A percentile compares a stretch with the other conserved stretches of the same genome.
phyloP scores from a whole-genome alignment of 2,888 invertebrate genomes.

The Agriopis leucophaearia region DNA sequence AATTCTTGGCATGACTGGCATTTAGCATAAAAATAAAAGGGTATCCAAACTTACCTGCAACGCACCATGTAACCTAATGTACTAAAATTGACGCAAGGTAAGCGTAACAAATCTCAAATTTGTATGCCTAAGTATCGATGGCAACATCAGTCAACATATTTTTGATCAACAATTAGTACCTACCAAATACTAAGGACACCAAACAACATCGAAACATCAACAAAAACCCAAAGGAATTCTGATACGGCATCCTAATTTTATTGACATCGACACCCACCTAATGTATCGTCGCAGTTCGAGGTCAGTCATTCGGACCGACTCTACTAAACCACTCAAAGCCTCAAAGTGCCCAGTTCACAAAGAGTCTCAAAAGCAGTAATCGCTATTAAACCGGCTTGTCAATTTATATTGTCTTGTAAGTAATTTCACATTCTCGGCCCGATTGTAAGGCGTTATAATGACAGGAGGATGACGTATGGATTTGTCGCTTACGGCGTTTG shows the following conservation, averaged over 20 bases:
- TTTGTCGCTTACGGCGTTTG: constrained; percentile 86
- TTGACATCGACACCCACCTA: constrained; percentile 53
- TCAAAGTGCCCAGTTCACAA: constrained; percentile 38
- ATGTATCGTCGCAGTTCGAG: constrained; percentile 23
- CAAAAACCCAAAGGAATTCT: constrained; percentile 35
- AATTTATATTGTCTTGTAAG: constrained; percentile 86
- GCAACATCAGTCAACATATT: constrained; percentile 2
- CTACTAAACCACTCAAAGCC: constrained; percentile 43
- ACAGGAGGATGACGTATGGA: constrained; percentile 86
- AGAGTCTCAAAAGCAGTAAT: constrained; percentile 61
- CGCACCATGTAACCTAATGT: too few species aligned
- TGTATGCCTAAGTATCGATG: not conserved
- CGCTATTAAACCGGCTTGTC: constrained; percentile 81
- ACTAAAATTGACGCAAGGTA: too few species aligned
- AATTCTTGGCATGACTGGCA: too few species aligned
- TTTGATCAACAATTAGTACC: constrained; percentile 1
- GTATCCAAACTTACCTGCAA: too few species aligned
- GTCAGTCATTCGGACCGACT: constrained; percentile 34
- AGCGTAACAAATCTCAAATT: not conserved
- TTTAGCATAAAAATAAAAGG: too few species aligned
- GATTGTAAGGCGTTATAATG: constrained; percentile 86
- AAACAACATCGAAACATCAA: constrained; percentile 12
- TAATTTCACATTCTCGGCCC: constrained; percentile 83
- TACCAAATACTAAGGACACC: constrained; percentile 18
- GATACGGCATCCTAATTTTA: constrained; percentile 42